Evolutionary conservation across 2,888 invertebrate species (phyloP).

Genomic region (Isotomurus palustris): DNA sequence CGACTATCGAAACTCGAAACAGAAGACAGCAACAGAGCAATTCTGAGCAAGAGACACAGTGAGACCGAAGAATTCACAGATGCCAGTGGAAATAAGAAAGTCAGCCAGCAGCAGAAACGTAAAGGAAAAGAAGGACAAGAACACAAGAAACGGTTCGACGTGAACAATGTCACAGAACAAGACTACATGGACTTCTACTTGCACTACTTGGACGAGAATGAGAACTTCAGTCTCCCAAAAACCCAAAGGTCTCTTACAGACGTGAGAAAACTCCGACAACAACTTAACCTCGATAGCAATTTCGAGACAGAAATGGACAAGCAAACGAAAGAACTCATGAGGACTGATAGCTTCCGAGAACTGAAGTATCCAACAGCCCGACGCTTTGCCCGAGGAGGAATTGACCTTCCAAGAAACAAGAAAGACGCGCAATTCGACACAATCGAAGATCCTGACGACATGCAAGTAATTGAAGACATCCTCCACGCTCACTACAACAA

Average conservation of each 20-base stretch:
- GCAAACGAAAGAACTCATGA: background rate
- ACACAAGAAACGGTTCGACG: constrained; percentile 11
- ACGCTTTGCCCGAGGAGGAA: background rate
- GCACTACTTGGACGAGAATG: constrained; percentile 16
- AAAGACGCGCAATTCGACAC: background rate
- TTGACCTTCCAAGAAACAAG: background rate
- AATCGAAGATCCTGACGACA: no score
- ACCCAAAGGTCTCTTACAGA: constrained; percentile 11
- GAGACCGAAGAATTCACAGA: no score
- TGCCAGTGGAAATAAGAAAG: no score
- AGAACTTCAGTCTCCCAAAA: constrained; percentile 8
- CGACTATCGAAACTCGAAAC: no score
- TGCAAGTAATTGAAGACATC: background rate
- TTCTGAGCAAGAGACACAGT: no score
- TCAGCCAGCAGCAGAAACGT: background rate
- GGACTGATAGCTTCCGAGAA: background rate
- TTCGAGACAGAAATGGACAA: background rate
- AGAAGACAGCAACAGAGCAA: no score
- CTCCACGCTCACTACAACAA: background rate
- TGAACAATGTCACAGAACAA: constrained; percentile 17
- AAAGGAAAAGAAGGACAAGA: background rate
- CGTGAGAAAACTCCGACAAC: constrained; percentile 16
- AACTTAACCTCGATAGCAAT: constrained; percentile 20
- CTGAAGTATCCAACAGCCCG: background rate
- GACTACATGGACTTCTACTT: constrained; percentile 27